phyloP scores from a whole-genome alignment of 2,797 vertebrate species.

The Mus caroli region DNA sequence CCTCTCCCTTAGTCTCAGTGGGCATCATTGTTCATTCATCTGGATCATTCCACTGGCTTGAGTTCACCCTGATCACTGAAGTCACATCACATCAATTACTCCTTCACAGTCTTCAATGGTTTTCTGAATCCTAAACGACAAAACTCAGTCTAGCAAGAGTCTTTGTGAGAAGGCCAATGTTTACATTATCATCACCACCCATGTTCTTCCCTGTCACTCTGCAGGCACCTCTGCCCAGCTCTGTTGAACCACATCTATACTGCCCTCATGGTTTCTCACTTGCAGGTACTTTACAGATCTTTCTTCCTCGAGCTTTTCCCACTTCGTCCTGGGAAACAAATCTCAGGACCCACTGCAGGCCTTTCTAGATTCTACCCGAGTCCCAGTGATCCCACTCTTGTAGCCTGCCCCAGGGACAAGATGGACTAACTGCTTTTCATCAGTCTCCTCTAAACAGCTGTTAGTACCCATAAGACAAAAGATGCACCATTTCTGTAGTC shows the following conservation, averaged over 20 bases:
- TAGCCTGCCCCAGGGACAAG: not conserved
- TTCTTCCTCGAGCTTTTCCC: not conserved
- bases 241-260: not conserved
- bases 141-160: not conserved
- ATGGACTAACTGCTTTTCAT: not conserved
- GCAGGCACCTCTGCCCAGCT: not conserved
- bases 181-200: not conserved
- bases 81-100: not conserved
- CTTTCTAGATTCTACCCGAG: not conserved
- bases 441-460: not conserved
- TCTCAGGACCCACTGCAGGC: not conserved
- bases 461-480: not conserved
- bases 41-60: not conserved
- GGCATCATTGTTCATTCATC: not conserved
- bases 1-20: not conserved
- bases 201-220: no score
- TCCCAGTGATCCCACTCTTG: not conserved
- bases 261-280: not conserved
- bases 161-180: not conserved
- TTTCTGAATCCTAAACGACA: not conserved
- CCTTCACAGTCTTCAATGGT: not conserved
- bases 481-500: not conserved
- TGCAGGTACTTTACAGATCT: not conserved
- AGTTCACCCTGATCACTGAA: constrained; percentile 9
- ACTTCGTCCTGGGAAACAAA: not conserved